Base-by-base conservation (phyloP, 2,888 invertebrate genomes). In the Aquatica leii region DNA sequence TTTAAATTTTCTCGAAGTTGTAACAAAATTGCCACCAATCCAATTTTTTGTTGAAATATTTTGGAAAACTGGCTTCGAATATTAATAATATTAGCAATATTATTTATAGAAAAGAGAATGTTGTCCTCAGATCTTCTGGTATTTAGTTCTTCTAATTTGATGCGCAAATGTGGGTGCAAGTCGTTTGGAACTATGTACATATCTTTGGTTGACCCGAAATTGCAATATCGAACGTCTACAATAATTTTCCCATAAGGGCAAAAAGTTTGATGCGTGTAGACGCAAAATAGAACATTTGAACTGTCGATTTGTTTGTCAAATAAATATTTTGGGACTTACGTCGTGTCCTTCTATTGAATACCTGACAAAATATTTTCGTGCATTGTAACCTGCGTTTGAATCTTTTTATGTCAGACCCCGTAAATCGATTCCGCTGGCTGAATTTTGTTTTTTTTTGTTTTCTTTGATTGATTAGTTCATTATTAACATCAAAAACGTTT, bases 21-120 rank as follows among this genome's bases (percentile, higher is more conserved):
- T n/a, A n/a, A n/a, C n/a, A 31, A 6, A 31, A 6, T 31, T 31
- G 34, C 6, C 21, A 72, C 59, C n/a, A 63, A 67, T 12, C 69
- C 67, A 11, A 69, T 57, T 51, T 62, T 60, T 52, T 61, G 58
- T 55, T 64, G 54, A 40, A 69, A 68, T 54, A 69, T 53, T 20
- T 65, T 43, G 1, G 63, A 9, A 40, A 48, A 66, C 53, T 54
- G 17, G n/a, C n/a, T n/a, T n/a, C n/a, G n/a, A n/a, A n/a, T n/a
- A n/a, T n/a, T n/a, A n/a, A n/a, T n/a, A n/a, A 1, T 14, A 5
- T 4, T 8, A n/a, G 8, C 69, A 54, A 61, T 54, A 20, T 35
- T 31, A 2, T 49, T n/a, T n/a, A n/a, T n/a, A n/a, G n/a, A n/a
- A 2, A 12, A 14, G 3, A 5, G 15, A 12, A 20, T 5, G 18